These are phyloP conservation scores for Gastracanthus pulcherrimus DNA, from an alignment of 2,888 invertebrate species.

Conservation along the genomic window DNA sequence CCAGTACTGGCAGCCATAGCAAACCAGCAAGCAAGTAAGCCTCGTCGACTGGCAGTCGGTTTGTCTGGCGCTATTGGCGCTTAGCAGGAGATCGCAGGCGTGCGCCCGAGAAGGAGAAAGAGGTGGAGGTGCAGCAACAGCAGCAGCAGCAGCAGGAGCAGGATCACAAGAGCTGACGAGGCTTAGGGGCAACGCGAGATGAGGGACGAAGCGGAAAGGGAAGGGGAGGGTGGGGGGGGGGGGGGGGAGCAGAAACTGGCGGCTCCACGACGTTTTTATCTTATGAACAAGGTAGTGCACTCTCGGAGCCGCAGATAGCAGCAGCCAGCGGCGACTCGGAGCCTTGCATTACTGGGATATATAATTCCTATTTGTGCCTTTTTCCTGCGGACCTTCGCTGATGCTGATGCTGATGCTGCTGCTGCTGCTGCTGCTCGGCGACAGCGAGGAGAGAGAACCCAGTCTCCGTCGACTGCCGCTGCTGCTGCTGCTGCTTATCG, in stretches of 20 bases:
- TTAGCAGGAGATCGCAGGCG: background rate
- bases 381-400: too few species aligned
- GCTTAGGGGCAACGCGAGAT: too few species aligned
- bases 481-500: conserved; percentile 73
- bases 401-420: conserved; percentile 41
- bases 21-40: too few species aligned
- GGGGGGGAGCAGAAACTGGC: too few species aligned
- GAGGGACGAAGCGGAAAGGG: too few species aligned
- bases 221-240: too few species aligned
- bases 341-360: too few species aligned
- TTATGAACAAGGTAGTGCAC: conserved; percentile 74
- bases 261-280: conserved; percentile 69
- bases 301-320: conserved; percentile 73
- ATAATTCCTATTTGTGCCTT: conserved; percentile 74
- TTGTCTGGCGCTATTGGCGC: too few species aligned
- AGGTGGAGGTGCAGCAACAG: background rate
- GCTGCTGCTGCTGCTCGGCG: conserved; percentile 73
- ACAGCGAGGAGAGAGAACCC: conserved; percentile 73
- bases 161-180: conserved; percentile 22
- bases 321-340: conserved; percentile 72
- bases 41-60: background rate
- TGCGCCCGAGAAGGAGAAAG: background rate
- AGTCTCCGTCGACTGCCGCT: too few species aligned
- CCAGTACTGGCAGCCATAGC: too few species aligned
- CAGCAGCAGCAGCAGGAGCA: background rate